Evolutionary conservation across 2,113 vertebrate species (phyloP).

Genomic region (Theropithecus gelada): DNA sequence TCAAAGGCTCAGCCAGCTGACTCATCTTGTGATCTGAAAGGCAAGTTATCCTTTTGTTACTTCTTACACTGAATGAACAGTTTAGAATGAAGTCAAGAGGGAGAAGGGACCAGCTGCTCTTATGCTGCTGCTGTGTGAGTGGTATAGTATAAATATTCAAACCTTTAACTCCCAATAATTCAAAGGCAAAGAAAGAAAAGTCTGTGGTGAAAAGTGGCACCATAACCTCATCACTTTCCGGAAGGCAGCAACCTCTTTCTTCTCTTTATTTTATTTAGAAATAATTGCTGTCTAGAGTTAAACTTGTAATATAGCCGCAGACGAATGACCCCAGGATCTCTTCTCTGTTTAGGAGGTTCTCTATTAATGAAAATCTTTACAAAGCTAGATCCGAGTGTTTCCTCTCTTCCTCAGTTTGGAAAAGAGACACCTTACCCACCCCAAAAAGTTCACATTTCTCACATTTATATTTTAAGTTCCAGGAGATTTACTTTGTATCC

Average conservation of each 20-base stretch:
- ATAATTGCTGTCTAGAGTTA: neutral
- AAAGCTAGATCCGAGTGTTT: neutral
- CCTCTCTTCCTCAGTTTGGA: neutral
- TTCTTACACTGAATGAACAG: neutral
- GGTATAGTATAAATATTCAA: neutral
- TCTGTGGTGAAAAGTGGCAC: neutral
- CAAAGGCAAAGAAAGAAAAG: neutral
- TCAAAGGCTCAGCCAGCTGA: neutral
- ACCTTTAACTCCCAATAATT: neutral
- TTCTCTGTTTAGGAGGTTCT: neutral
- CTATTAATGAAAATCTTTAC: neutral
- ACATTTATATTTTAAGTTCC: neutral
- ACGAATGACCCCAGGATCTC: neutral
- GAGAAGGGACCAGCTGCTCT: neutral
- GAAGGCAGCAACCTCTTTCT: neutral
- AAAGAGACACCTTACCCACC: neutral
- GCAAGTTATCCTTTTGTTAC: neutral
- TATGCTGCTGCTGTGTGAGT: neutral
- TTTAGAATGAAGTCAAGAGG: neutral
- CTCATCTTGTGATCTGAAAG: neutral
- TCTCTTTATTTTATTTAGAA: constrained; percentile 13
- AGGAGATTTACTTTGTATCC: neutral
- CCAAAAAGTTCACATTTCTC: neutral
- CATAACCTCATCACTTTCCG: neutral
- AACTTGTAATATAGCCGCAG: neutral